phyloP scores from a whole-genome alignment of 2,113 vertebrate genomes.

The Ceyx cyanopectus region DNA sequence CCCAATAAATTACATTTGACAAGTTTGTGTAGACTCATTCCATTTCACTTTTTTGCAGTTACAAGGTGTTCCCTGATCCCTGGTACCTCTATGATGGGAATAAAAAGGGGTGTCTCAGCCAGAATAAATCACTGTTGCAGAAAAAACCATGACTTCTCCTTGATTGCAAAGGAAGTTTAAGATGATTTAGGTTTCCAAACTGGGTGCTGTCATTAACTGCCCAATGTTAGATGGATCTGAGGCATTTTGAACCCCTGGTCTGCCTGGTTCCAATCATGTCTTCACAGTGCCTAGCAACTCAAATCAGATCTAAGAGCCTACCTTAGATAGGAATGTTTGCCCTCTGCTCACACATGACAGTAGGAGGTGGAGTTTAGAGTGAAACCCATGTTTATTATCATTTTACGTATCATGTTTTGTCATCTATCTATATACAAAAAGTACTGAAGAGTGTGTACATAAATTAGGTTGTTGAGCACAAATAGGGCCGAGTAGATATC shows the following conservation, averaged over 20 bases:
- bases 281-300: not conserved
- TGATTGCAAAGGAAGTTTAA: not conserved
- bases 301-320: not conserved
- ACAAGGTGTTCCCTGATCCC: not conserved
- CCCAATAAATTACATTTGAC: not conserved
- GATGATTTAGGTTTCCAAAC: not conserved
- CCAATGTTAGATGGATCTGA: not conserved
- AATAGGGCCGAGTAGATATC: not conserved
- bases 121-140: not conserved
- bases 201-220: not conserved
- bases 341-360: not conserved
- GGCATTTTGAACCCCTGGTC: not conserved
- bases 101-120: not conserved
- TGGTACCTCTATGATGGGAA: not conserved
- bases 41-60: not conserved
- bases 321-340: conserved; percentile 23
- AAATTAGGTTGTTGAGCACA: conserved; percentile 10
- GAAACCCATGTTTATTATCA: not conserved
- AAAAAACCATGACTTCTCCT: not conserved
- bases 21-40: rapidly evolving
- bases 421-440: not conserved
- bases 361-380: rapidly evolving
- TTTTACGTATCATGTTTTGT: conserved; percentile 36
- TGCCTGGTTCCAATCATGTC: not conserved
- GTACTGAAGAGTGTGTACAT: not conserved